These are phyloP conservation scores for Phalacrocorax brasilianus DNA, from an alignment of 2,113 vertebrate genomes.

Conservation along the genomic window DNA sequence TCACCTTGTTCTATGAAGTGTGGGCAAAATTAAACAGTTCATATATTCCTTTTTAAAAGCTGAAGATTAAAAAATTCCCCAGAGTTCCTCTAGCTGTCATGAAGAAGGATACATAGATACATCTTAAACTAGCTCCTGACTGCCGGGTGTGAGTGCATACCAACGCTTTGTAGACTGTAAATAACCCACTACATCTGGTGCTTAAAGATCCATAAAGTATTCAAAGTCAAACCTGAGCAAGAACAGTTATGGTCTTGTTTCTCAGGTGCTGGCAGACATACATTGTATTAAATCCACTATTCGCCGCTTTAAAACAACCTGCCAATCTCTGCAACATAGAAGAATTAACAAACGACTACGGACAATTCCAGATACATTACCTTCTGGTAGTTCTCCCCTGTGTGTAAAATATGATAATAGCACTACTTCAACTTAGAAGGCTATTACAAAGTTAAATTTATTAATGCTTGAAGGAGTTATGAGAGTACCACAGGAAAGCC, in stretches of 20 bases:
- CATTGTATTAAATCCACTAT: background rate
- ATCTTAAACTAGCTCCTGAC: background rate
- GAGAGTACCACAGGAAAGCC: conserved; percentile 19
- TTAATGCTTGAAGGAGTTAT: conserved; percentile 11
- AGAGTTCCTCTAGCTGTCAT: background rate
- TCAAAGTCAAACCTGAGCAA: background rate
- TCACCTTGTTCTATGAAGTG: background rate
- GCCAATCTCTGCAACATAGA: background rate
- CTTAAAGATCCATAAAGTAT: background rate
- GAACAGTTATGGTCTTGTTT: background rate
- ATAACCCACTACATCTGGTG: background rate
- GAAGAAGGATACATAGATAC: background rate
- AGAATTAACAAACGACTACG: background rate
- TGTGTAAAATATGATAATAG: background rate
- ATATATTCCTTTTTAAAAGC: background rate
- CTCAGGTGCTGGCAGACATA: background rate
- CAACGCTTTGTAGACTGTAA: background rate
- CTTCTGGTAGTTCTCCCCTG: background rate
- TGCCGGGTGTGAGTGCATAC: background rate
- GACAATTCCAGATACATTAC: background rate
- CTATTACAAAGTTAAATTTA: conserved; percentile 29
- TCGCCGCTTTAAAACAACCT: background rate
- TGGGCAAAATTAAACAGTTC: background rate
- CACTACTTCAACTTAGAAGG: background rate
- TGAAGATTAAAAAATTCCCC: background rate